phyloP scores from a whole-genome alignment of 2,888 invertebrate genomes.

The Lissocephala sabroskyi region DNA sequence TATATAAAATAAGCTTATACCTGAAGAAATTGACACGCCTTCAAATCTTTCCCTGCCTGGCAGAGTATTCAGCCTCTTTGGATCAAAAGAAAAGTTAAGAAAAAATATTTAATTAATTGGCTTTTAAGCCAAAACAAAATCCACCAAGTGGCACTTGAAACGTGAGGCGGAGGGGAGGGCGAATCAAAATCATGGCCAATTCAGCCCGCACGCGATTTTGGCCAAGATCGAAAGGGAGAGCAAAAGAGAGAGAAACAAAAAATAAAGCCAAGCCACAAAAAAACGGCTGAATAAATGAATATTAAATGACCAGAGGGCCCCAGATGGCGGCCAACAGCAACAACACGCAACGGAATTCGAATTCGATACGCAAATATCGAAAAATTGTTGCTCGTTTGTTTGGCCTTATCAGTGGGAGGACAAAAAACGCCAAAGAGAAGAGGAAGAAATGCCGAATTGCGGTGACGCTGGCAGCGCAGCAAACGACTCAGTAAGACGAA shows the following conservation, averaged over 20 bases:
- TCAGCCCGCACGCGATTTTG: constrained; percentile 49
- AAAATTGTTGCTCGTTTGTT: constrained; percentile 49
- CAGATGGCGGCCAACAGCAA: too few relatives aligned
- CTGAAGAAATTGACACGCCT: too few relatives aligned
- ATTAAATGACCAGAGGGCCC: constrained; percentile 52
- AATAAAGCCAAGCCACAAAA: constrained; percentile 24
- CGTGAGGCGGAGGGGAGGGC: constrained; percentile 2
- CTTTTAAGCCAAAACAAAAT: constrained; percentile 15
- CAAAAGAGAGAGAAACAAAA: constrained; percentile 11
- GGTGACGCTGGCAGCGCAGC: constrained; percentile 1
- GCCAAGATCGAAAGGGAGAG: constrained; percentile 21
- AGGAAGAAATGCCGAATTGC: not conserved
- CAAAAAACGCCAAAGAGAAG: constrained; percentile 10
- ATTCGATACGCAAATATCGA: constrained; percentile 47
- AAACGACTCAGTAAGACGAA: constrained; percentile 24
- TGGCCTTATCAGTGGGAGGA: constrained; percentile 44
- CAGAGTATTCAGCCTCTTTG: too few relatives aligned
- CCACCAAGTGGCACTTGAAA: constrained; percentile 25
- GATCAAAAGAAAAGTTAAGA: not conserved
- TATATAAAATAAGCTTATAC: too few relatives aligned
- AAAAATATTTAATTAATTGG: constrained; percentile 30
- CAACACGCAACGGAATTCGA: constrained; percentile 27
- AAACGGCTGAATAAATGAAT: constrained; percentile 62
- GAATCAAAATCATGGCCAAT: constrained; percentile 59
- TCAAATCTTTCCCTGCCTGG: too few relatives aligned